phyloP scores from a whole-genome alignment of 2,888 invertebrate species.

The Archaeoteleia sp. region DNA sequence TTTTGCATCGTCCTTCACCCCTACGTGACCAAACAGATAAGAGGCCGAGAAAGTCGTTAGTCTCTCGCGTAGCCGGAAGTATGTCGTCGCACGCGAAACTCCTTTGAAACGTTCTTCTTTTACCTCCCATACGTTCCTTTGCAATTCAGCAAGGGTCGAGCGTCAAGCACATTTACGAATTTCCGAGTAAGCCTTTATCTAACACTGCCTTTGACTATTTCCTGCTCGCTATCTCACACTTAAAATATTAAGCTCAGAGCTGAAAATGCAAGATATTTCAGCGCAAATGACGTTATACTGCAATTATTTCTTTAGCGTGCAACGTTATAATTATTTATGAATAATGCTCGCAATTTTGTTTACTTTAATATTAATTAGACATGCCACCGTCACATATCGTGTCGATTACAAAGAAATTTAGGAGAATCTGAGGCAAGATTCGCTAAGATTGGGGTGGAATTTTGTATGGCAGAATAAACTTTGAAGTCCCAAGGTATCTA shows the following conservation, averaged over 20 bases:
- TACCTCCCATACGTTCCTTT: slow-evolving; percentile 54
- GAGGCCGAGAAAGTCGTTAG: slow-evolving; percentile 71
- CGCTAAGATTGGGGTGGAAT: too few relatives aligned
- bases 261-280: slow-evolving; percentile 44
- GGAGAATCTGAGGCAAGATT: too few relatives aligned
- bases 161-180: slow-evolving; percentile 56
- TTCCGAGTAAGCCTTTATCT: slow-evolving; percentile 54
- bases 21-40: slow-evolving; percentile 65
- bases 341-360: slow-evolving; percentile 29
- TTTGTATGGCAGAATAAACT: too few relatives aligned
- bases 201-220: slow-evolving; percentile 52
- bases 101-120: slow-evolving; percentile 52
- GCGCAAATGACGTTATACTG: slow-evolving; percentile 33
- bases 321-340: slow-evolving; percentile 47
- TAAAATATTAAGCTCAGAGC: slow-evolving; percentile 56
- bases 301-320: slow-evolving; percentile 49
- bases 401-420: too few relatives aligned
- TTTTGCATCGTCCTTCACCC: slow-evolving; percentile 57
- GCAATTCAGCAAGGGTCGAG: slow-evolving; percentile 60
- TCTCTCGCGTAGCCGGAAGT: slow-evolving; percentile 68
- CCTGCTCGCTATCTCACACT: slow-evolving; percentile 57
- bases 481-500: too few relatives aligned
- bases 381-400: not conserved
- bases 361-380: slow-evolving; percentile 27
- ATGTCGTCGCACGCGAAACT: slow-evolving; percentile 71